A percentile compares a stretch with the other conserved stretches of the same genome.
phyloP scores from a whole-genome alignment of 1,140 invertebrate genomes.

The Cataglyphis hispanica region DNA sequence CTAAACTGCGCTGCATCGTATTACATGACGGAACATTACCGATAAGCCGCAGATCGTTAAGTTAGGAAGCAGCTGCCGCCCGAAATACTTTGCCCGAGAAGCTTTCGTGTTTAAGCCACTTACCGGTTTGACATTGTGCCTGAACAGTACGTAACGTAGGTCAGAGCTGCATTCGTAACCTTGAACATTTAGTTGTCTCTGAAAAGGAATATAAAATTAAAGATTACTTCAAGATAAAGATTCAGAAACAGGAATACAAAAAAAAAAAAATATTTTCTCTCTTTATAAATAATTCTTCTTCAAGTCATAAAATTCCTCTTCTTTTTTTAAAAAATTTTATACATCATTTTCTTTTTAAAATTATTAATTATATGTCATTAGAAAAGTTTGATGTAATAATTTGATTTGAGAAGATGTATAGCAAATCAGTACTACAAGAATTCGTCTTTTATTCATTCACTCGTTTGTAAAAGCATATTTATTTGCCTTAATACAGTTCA shows the following conservation, averaged over 20 bases:
- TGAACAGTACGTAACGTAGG: conserved; percentile 93
- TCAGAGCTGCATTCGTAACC: conserved; percentile 93
- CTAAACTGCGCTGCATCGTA: conserved; percentile 41
- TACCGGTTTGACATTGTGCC: conserved; percentile 95
- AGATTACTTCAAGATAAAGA: no score
- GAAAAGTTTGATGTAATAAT: not conserved
- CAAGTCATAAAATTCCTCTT: not conserved
- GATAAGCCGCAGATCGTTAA: conserved; percentile 57
- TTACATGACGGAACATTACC: conserved; percentile 31
- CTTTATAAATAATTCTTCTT: conserved; percentile 11
- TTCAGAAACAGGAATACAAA: no score
- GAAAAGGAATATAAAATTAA: conserved; percentile 74
- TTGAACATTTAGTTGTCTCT: conserved; percentile 94
- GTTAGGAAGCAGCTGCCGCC: conserved; percentile 45
- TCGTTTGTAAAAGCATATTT: not conserved
- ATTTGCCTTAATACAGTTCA: no score
- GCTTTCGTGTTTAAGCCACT: conserved; percentile 79
- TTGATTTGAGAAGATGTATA: not conserved
- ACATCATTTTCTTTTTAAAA: not conserved
- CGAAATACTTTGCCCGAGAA: conserved; percentile 7
- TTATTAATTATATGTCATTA: not conserved
- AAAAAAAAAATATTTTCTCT: no score
- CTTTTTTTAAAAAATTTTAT: conserved; percentile 2
- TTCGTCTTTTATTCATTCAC: not conserved
- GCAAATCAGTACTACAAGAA: not conserved